Evolutionary conservation across 2,113 vertebrate genomes (phyloP).

Genomic region (Cyphomyrus plagiostoma): DNA sequence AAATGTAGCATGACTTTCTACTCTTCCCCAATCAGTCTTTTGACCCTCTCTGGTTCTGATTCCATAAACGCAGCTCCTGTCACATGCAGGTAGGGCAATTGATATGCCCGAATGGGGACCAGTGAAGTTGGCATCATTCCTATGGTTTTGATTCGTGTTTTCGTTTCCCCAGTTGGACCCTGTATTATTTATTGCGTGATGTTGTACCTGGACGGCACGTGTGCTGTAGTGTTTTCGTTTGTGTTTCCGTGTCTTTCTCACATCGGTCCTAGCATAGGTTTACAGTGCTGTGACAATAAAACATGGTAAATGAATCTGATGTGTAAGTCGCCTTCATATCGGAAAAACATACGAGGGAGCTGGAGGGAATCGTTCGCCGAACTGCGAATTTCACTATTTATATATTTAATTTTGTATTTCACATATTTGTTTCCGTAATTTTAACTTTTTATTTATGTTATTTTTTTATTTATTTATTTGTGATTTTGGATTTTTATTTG

Average conservation of each 20-base stretch:
- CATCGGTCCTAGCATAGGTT: slow-evolving; percentile 41
- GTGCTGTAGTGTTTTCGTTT: slow-evolving; percentile 32
- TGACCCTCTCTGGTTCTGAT: background rate
- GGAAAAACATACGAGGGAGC: background rate
- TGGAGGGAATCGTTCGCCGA: background rate
- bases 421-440: background rate
- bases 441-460: background rate
- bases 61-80: background rate
- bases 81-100: background rate
- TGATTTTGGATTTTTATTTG: background rate
- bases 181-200: slow-evolving; percentile 5
- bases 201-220: slow-evolving; percentile 7
- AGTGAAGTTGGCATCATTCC: background rate
- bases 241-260: slow-evolving; percentile 32
- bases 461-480: background rate
- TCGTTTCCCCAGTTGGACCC: background rate
- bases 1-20: background rate
- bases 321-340: background rate
- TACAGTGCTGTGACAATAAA: slow-evolving; percentile 48
- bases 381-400: background rate
- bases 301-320: slow-evolving; percentile 22
- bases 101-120: background rate
- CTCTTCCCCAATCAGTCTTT: background rate
- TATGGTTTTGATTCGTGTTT: background rate
- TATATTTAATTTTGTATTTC: background rate